Conservation (phyloP, 2,797 vertebrate species). For the Lepidocolaptes lacrymiger region DNA sequence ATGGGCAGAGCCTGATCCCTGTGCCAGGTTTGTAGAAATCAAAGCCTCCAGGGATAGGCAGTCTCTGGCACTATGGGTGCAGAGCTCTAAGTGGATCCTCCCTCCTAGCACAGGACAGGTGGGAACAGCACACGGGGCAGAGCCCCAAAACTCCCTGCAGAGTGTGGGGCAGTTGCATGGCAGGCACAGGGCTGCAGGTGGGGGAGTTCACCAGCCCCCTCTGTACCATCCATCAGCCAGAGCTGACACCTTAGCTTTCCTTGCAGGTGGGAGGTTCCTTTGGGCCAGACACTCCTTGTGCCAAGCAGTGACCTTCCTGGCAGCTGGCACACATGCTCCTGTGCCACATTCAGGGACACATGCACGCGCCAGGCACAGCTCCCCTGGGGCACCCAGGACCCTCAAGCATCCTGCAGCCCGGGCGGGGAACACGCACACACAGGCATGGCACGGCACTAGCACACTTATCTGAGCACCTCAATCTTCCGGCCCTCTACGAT, state of each 20-base stretch:
- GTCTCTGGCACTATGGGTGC: not conserved
- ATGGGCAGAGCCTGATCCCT: not conserved
- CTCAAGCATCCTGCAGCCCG: not conserved
- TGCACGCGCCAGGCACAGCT: not conserved
- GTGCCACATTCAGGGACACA: not conserved
- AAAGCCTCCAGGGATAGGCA: not conserved
- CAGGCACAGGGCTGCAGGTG: not conserved
- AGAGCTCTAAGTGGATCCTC: rapidly evolving
- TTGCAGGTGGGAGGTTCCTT: rapidly evolving
- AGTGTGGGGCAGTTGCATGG: rapidly evolving
- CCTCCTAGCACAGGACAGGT: not conserved
- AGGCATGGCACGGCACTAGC: conserved; percentile 62
- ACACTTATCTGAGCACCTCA: conserved; percentile 88
- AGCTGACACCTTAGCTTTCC: not conserved
- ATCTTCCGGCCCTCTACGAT: conserved; percentile 99
- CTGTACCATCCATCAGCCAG: not conserved
- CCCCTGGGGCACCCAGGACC: not conserved
- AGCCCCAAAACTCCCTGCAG: not conserved
- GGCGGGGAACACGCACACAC: not conserved
- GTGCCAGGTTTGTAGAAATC: not conserved
- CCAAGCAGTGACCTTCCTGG: not conserved
- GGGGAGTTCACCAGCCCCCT: not conserved
- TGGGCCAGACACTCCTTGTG: not conserved
- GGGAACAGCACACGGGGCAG: rapidly evolving
- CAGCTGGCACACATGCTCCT: not conserved